Base-by-base conservation (phyloP, 2,113 vertebrate genomes). In the Scomber colias region DNA sequence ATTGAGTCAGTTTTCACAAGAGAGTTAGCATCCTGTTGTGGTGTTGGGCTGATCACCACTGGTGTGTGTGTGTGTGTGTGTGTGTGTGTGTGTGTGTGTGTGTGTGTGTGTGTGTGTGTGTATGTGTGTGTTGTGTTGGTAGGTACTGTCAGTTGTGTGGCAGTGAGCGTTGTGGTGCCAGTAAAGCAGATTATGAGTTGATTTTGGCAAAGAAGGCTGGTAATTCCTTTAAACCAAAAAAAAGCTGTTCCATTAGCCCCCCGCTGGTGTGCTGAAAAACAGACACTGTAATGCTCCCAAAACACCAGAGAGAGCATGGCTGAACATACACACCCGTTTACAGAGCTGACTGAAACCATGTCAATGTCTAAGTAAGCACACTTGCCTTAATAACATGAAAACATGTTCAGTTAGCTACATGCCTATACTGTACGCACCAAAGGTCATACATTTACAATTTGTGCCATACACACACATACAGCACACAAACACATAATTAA, bases 211-310 rank as follows among this genome's bases (percentile, higher is more conserved):
- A 96, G 96, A 93, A 95, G 93, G 93, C 95, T 97, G 95, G 95
- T 95, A 97, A 97, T 97, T 97, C 95, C 94, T 97, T 97, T 96
- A 97, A 97, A 98, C 97, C 96, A 98, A 97, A 97, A 27, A 27
- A 99, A 97, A 97, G 96, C 94, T 90, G 95, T 97, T 97, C 96
- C 97, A 98, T 99, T 98, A 97, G 95, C 96, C 96, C 95, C 97
- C 97, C 92, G 95, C 97, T 97, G 97, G 93, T 96, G 94, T 96
- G 94, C 96, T 97, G 94, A 96, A 97, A 85, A 97, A 95, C 95
- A 97, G 96, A 95, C 95, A 95, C 95, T 81, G 83, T 77, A 83
- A 81, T 55, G 70, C 79, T 86, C 84, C 95, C 93, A 92, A 94
- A 95, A 92, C 92, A 77, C 72, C 79, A 79, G 83, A 89, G 84